A percentile compares a stretch with the other conserved stretches of the same genome.
These are phyloP conservation scores for Caprella mutica DNA, from an alignment of 2,888 invertebrate species.

Conservation along the genomic window DNA sequence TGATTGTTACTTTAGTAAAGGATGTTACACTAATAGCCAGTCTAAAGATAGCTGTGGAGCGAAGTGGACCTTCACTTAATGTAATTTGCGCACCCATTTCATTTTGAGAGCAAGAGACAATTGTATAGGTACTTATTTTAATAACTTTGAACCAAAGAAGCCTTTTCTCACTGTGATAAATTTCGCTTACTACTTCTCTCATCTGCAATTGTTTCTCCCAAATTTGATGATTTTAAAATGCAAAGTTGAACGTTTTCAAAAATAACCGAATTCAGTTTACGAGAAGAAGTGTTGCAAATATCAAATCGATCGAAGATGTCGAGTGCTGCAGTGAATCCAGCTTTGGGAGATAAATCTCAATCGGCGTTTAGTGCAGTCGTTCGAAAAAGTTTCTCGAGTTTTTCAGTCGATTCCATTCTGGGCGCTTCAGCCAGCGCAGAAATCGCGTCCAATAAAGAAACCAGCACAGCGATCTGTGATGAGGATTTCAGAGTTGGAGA, in stretches of 20 bases:
- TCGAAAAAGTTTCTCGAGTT: conserved; percentile 31
- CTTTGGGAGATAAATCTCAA: conserved; percentile 25
- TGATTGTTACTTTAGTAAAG: conserved; percentile 4
- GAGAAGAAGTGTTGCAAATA: neutral
- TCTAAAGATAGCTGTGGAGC: conserved; percentile 11
- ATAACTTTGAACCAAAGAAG: too few species aligned
- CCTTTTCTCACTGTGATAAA: too few species aligned
- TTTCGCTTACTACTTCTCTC: too few species aligned
- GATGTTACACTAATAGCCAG: conserved; percentile 10
- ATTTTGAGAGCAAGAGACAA: too few species aligned
- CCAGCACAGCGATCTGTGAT: neutral
- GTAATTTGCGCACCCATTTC: too few species aligned
- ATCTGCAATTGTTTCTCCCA: too few species aligned
- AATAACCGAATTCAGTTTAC: too few species aligned
- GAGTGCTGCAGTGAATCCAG: conserved; percentile 23
- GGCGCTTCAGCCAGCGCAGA: conserved; percentile 11
- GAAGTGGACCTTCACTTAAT: too few species aligned
- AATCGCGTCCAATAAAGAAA: neutral
- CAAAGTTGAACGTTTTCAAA: too few species aligned
- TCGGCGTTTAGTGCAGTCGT: conserved; percentile 34
- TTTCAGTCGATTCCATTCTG: conserved; percentile 32
- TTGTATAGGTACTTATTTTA: too few species aligned
- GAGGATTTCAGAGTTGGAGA: neutral
- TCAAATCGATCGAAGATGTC: conserved; percentile 16
- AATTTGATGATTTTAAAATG: too few species aligned